Percentiles rank a stretch among this genome's conserved stretches.
These are phyloP conservation scores for Oscheius sp. DNA, from an alignment of 2,888 invertebrate species.

Conservation along the genomic window DNA sequence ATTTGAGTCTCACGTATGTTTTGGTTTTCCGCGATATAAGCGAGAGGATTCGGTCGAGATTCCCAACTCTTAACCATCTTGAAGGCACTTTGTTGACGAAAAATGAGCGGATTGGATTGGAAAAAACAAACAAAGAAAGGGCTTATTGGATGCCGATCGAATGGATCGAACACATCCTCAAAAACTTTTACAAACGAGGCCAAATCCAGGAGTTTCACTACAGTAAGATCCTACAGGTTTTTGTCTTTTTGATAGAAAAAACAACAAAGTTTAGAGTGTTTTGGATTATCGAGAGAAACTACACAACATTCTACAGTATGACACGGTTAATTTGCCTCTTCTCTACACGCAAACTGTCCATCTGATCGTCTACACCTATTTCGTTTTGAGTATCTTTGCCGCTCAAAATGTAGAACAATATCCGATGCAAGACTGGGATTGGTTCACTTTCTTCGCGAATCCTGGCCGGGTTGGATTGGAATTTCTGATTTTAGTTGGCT, in stretches of 20 bases:
- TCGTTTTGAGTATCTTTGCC: not conserved
- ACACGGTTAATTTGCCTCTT: constrained; percentile 55
- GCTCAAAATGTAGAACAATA: not conserved
- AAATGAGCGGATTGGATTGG: not conserved
- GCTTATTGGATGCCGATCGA: constrained; percentile 54
- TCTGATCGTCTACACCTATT: not conserved
- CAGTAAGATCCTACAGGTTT: constrained; percentile 27
- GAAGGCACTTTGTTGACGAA: constrained; percentile 54
- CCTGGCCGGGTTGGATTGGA: not conserved
- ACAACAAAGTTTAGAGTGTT: constrained; percentile 28
- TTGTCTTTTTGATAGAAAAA: too few species aligned
- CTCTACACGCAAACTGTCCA: constrained; percentile 47
- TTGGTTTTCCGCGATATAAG: constrained; percentile 71
- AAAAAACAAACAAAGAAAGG: constrained; percentile 12
- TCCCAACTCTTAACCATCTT: constrained; percentile 71
- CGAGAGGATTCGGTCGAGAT: constrained; percentile 71
- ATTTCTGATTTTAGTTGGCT: not conserved
- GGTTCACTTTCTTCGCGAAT: not conserved
- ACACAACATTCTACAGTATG: constrained; percentile 54
- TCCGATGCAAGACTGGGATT: not conserved
- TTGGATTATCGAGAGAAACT: constrained; percentile 50
- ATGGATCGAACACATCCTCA: constrained; percentile 40
- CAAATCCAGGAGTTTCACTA: constrained; percentile 39
- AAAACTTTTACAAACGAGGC: constrained; percentile 5
- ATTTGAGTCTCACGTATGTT: constrained; percentile 71